These are phyloP conservation scores for Sebastes iracundus DNA, from an alignment of 2,797 vertebrate species.

Conservation along the genomic window DNA sequence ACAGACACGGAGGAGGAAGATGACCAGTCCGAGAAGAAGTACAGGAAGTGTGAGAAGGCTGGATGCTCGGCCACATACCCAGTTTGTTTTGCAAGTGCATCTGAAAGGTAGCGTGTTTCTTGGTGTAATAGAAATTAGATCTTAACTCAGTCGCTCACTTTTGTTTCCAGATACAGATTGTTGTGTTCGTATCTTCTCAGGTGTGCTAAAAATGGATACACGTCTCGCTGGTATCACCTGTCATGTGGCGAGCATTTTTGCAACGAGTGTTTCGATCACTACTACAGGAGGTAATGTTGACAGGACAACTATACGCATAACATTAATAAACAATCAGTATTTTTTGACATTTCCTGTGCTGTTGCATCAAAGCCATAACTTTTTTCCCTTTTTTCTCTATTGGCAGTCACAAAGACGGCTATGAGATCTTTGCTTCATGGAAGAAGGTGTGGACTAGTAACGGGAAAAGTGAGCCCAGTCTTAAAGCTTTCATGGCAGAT, in stretches of 20 bases:
- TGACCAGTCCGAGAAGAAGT: slow-evolving; percentile 93
- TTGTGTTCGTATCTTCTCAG: slow-evolving; percentile 72
- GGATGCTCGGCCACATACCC: slow-evolving; percentile 94
- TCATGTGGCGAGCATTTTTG: slow-evolving; percentile 99
- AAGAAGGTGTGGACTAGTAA: slow-evolving; percentile 98
- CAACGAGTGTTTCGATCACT: slow-evolving; percentile 99
- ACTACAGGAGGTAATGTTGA: slow-evolving; percentile 92
- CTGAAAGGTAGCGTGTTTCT: slow-evolving; percentile 87
- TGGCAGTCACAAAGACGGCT: slow-evolving; percentile 97
- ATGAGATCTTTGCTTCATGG: slow-evolving; percentile 93
- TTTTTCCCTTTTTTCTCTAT: neutral
- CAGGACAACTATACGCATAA: neutral
- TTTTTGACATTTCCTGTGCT: neutral
- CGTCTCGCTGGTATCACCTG: slow-evolving; percentile 97
- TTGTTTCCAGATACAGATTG: neutral
- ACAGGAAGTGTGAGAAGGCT: slow-evolving; percentile 97
- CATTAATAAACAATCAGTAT: neutral
- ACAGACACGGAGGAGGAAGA: slow-evolving; percentile 92
- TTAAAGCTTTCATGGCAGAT: slow-evolving; percentile 99
- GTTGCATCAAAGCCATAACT: neutral
- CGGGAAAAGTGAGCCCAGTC: slow-evolving; percentile 97
- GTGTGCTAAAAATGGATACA: slow-evolving; percentile 98
- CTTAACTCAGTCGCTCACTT: neutral
- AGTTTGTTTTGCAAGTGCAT: slow-evolving; percentile 96
- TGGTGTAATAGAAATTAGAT: neutral